Base-by-base conservation (phyloP, 2,888 invertebrate genomes). In the Habrosyne pyritoides region DNA sequence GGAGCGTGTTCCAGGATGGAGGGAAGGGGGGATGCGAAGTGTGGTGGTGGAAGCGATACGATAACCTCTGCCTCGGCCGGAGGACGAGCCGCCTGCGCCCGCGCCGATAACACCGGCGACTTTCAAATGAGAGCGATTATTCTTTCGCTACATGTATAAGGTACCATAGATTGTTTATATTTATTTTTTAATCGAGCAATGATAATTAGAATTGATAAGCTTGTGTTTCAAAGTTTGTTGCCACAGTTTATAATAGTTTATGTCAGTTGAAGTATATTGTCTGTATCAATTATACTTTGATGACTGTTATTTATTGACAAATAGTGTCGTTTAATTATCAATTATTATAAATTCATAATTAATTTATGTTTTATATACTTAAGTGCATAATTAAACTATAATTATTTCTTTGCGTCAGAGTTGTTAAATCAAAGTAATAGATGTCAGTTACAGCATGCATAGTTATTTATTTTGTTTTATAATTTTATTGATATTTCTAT, bases 1-100 rank as follows among this genome's bases (percentile, higher is more conserved):
- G 73, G 66, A 72, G 75, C 66, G 67, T 71, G 73, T 50, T 69
- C 68, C 69, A 70, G 70, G 74, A 70, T 73, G 79, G 75, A 63
- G 73, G 76, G 81, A 77, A 75, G 77, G 80, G 79, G 81, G 75
- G 75, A 69, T 68, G 69, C 63, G 61, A 66, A 52, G 55, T 62
- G 79, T 76, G 73, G 77, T 77, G 77, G 77, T 73, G 80, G 77
- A 60, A 69, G 63, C 67, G 91, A 91, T 90, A 91, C 66, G 91
- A 91, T 91, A 91, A 90, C 91, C 91, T 85, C 76, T 79, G 85
- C 68, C 83, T 73, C 79, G 73, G 74, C 71, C 85, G 83, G 87
- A 88, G 89, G 86, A 87, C 85, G 83, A 68, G 52, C 61, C 54
- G 70, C 42, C 42, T 18, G 42, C 42, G 42, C 42, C 42, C 42